Evolutionary conservation across 1,140 invertebrate genomes (phyloP), one percentile per base, ranked within the genome.

Genomic region (Gonioctena quinquepunctata): DNA sequence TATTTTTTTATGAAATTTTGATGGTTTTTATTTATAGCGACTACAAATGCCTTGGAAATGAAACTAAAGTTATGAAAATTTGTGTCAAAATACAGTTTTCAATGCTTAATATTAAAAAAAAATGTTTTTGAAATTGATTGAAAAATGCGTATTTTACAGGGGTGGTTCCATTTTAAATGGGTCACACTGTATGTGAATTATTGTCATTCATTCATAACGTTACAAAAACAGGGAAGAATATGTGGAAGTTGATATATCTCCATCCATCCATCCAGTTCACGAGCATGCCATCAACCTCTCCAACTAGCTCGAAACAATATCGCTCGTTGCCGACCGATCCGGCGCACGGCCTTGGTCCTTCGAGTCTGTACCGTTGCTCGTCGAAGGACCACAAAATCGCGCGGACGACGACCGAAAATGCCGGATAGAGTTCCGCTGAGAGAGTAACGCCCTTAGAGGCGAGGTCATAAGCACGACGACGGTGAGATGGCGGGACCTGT

Each of bases 401-500:
- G 7, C 48, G 48, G 48, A 57, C 25, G n/a, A 25, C 54, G 54
- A 22, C 54, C 54, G 54, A 57, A 57, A 57, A 23, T 25, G 54
- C 33, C 54, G 54, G 54, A 57, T 57, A 57, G 3, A 57, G 54
- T 25, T 57, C 54, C 54, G 19, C 27, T 16, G 42, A 61, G 67
- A 68, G 67, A 59, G 59, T 68, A 68, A 62, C 67, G 67, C 50
- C 67, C 67, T 68, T 42, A 42, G 11, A 56, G 11, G n/a, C 49
- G 61, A 68, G 67, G 67, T 68, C 67, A 60, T 68, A 61, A 59
- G 57, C 67, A 68, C 67, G 56, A 61, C 56, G 67, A 68, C 57
- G 56, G 65, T 57, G 42, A 25, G 54, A 54, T 22, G 23, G 48
- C 49, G 57, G 48, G 48, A 18, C 48, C 48, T 49, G 13, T 49